Evolutionary conservation across 2,113 vertebrate genomes (phyloP).

Genomic region (Tetrax tetrax): DNA sequence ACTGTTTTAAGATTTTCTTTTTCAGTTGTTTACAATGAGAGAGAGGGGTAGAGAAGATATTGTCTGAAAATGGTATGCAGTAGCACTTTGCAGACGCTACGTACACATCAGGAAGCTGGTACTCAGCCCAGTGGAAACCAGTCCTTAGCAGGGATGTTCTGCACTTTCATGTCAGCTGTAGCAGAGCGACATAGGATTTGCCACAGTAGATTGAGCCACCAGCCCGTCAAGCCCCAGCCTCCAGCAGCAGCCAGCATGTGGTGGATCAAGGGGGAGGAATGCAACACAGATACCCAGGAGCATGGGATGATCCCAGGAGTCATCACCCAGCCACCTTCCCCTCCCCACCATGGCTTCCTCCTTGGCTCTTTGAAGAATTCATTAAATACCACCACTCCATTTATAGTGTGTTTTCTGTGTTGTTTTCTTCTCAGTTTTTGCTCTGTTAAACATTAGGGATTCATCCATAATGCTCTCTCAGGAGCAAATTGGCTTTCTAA

Average conservation of each 20-base stretch:
- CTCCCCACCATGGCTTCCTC: not conserved
- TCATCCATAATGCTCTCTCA: not conserved
- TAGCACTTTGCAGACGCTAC: not conserved
- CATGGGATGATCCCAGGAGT: rapidly evolving
- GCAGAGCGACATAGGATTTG: not conserved
- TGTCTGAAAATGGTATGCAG: not conserved
- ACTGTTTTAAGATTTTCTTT: not conserved
- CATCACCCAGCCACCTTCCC: not conserved
- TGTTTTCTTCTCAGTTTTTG: not conserved
- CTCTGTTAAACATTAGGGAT: not conserved
- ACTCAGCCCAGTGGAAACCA: not conserved
- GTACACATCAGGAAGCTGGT: not conserved
- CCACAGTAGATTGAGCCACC: not conserved
- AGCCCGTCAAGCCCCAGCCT: not conserved
- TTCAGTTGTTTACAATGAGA: not conserved
- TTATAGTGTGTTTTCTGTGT: not conserved
- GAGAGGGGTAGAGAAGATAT: not conserved
- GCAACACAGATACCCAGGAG: not conserved
- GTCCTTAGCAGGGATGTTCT: not conserved
- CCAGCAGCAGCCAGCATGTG: rapidly evolving
- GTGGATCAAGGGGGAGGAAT: rapidly evolving
- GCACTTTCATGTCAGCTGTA: not conserved
- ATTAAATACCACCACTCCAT: not conserved
- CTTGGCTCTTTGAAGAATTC: not conserved
- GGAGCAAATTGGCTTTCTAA: not conserved